Percentiles rank a stretch among this genome's conserved stretches.
Conservation (phyloP, 1,140 invertebrate genomes). For the Musca vetustissima region DNA sequence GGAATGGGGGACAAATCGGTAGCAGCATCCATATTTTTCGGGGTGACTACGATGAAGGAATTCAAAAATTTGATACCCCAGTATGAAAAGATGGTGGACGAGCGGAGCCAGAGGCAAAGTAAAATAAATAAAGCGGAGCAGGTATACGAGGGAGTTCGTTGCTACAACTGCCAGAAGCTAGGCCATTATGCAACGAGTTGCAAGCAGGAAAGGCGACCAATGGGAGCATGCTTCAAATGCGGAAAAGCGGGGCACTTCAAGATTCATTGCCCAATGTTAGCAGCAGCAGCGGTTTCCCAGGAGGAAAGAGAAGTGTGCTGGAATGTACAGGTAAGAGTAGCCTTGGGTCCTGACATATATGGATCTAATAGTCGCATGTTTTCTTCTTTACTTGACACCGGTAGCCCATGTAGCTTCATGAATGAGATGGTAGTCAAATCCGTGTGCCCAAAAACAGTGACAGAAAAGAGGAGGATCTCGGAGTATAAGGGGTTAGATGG, state of each 20-base stretch:
- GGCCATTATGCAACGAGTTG: not conserved
- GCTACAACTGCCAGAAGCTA: not conserved
- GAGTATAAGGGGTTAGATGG: not conserved
- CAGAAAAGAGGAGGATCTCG: not conserved
- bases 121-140: no score
- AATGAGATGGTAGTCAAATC: not conserved
- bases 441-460: not conserved
- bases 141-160: no score
- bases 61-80: no score
- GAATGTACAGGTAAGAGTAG: conserved; percentile 1
- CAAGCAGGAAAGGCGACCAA: not conserved
- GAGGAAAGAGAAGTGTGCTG: not conserved
- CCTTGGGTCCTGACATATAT: not conserved
- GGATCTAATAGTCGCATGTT: not conserved
- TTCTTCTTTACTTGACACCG: not conserved
- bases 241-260: not conserved
- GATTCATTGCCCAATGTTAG: not conserved
- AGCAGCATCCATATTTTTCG: no score
- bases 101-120: no score
- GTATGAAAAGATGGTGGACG: no score
- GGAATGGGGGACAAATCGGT: no score
- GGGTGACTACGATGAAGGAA: no score
- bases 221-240: not conserved
- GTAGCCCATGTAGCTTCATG: not conserved
- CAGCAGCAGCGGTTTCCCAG: not conserved